Evolutionary conservation across 2,888 invertebrate species (phyloP).

Genomic region (Geophilus truncorum): DNA sequence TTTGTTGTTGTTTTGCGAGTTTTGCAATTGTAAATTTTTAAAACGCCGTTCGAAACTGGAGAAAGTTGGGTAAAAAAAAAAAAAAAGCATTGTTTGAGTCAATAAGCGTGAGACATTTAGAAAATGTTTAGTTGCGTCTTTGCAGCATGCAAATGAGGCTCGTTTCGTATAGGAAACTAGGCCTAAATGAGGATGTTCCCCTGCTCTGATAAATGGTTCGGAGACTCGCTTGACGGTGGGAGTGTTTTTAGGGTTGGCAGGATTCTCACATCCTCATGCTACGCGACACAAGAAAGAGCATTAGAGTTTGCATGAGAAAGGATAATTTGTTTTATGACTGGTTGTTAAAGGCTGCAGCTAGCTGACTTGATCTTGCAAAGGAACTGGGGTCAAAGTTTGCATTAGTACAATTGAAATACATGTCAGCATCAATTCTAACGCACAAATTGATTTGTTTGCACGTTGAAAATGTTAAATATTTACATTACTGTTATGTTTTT

Average conservation of each 20-base stretch:
- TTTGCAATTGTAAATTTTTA: too few species aligned
- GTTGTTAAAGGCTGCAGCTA: not conserved
- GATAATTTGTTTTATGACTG: not conserved
- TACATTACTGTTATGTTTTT: too few species aligned
- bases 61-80: not conserved
- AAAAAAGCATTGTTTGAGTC: not conserved
- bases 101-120: too few species aligned
- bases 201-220: not conserved
- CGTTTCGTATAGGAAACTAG: not conserved
- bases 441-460: too few species aligned
- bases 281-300: not conserved
- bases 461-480: too few species aligned
- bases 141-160: not conserved
- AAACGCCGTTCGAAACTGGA: too few species aligned
- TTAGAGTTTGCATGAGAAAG: not conserved
- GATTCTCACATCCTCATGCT: not conserved
- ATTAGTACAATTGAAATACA: not conserved
- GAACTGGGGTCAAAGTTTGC: not conserved
- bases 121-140: not conserved
- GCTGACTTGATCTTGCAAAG: not conserved
- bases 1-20: too few species aligned
- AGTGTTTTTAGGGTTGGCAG: not conserved
- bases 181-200: not conserved
- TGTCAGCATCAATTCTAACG: not conserved
- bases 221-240: not conserved